Conservation (phyloP, 2,888 invertebrate genomes). For the Leptothorax acervorum region DNA sequence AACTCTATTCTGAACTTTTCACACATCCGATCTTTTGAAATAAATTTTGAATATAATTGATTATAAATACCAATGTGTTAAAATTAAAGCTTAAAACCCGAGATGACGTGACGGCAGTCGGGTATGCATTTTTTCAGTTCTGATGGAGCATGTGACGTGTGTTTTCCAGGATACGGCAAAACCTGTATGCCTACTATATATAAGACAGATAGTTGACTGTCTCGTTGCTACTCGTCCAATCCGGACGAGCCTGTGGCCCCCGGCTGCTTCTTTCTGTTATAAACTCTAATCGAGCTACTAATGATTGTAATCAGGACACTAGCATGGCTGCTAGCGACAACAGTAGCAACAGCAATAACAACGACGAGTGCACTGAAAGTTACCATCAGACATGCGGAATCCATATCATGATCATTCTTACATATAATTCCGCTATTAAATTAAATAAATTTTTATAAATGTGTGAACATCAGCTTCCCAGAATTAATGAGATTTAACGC, state of each 20-base stretch:
- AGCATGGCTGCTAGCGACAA: conserved; percentile 76
- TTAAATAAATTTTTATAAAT: conserved; percentile 27
- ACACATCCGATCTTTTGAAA: too few species aligned
- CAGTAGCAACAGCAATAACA: conserved; percentile 74
- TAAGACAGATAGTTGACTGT: conserved; percentile 85
- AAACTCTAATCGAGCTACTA: conserved; percentile 80
- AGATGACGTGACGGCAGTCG: conserved; percentile 67
- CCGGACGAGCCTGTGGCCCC: conserved; percentile 82
- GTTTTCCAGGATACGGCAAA: conserved; percentile 86
- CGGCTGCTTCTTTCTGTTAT: conserved; percentile 81
- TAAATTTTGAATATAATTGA: too few species aligned
- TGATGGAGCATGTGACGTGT: conserved; percentile 84
- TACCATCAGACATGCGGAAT: conserved; percentile 11
- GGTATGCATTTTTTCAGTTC: conserved; percentile 76
- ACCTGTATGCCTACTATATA: conserved; percentile 89
- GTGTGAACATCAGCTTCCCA: not conserved
- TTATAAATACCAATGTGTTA: too few species aligned
- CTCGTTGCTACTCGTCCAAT: conserved; percentile 84
- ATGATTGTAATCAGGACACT: conserved; percentile 78
- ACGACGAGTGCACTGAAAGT: conserved; percentile 50
- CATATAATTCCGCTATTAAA: conserved; percentile 28
- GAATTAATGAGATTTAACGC: not conserved
- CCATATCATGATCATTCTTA: conserved; percentile 31
- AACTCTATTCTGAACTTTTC: not conserved
- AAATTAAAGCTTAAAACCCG: conserved; percentile 1